A percentile compares a stretch with the other conserved stretches of the same genome.
Evolutionary conservation across 2,113 vertebrate species (phyloP).

Genomic region (Thamnophis sirtalis): DNA sequence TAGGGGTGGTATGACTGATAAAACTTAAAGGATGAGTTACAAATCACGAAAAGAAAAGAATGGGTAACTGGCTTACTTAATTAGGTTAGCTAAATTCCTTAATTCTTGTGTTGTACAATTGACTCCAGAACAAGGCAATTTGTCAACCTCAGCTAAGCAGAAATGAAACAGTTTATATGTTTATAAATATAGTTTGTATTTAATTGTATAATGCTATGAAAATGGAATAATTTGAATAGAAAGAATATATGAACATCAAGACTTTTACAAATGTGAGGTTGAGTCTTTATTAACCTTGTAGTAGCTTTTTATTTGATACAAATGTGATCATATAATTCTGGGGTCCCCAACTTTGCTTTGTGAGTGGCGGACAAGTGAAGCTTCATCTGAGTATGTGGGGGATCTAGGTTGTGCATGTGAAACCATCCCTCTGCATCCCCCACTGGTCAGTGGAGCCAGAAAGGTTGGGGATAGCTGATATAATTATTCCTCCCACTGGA

Average conservation of each 20-base stretch:
- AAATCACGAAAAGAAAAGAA: too few relatives aligned
- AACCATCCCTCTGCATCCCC: background rate
- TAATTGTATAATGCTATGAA: slow-evolving; percentile 16
- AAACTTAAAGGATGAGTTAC: background rate
- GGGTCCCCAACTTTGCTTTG: background rate
- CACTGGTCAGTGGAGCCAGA: background rate
- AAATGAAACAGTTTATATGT: slow-evolving; percentile 23
- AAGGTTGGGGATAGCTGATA: background rate
- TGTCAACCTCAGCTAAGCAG: slow-evolving; percentile 13
- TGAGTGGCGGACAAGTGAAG: background rate
- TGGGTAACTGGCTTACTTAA: background rate
- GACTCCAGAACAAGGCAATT: slow-evolving; percentile 6
- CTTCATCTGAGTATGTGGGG: background rate
- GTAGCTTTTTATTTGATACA: background rate
- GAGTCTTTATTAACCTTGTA: background rate
- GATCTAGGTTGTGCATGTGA: background rate
- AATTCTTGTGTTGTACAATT: slow-evolving; percentile 13
- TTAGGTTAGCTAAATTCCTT: slow-evolving; percentile 5
- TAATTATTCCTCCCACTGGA: slow-evolving; percentile 7
- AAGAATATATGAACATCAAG: background rate
- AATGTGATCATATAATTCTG: background rate
- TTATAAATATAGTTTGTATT: background rate
- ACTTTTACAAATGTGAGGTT: background rate
- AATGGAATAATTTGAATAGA: slow-evolving; percentile 3
- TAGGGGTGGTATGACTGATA: background rate